phyloP scores from a whole-genome alignment of 2,113 vertebrate genomes.

The Pithys albifrons region DNA sequence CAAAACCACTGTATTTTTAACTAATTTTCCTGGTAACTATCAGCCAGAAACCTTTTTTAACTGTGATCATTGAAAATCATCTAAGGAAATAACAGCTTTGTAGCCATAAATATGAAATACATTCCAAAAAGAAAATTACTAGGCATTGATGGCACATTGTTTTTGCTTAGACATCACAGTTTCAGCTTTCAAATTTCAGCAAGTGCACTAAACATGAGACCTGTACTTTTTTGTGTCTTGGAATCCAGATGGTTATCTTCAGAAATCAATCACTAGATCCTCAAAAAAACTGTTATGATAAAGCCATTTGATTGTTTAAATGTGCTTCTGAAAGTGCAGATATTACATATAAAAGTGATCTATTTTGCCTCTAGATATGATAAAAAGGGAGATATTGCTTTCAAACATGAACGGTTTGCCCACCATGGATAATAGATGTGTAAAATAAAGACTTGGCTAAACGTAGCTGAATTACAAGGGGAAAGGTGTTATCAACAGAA shows the following conservation, averaged over 20 bases:
- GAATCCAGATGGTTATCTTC: neutral
- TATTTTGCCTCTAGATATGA: neutral
- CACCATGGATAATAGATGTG: neutral
- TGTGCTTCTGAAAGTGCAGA: neutral
- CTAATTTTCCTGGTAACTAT: conserved; percentile 15
- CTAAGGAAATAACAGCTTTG: neutral
- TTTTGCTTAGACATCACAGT: neutral
- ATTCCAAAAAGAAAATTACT: neutral
- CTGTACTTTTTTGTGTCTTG: neutral
- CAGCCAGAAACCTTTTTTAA: neutral
- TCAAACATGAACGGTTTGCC: neutral
- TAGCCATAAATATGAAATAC: conserved; percentile 5
- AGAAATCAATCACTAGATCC: neutral
- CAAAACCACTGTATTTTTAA: neutral
- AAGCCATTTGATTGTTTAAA: neutral
- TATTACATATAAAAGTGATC: neutral
- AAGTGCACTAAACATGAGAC: neutral
- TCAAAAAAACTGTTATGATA: neutral
- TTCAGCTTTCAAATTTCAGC: neutral
- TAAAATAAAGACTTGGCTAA: neutral
- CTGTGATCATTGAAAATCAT: neutral
- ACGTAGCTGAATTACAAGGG: neutral
- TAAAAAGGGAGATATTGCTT: neutral
- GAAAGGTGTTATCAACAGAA: neutral
- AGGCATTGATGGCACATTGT: neutral